phyloP scores from a whole-genome alignment of 2,113 vertebrate genomes.

The Etheostoma spectabile region DNA sequence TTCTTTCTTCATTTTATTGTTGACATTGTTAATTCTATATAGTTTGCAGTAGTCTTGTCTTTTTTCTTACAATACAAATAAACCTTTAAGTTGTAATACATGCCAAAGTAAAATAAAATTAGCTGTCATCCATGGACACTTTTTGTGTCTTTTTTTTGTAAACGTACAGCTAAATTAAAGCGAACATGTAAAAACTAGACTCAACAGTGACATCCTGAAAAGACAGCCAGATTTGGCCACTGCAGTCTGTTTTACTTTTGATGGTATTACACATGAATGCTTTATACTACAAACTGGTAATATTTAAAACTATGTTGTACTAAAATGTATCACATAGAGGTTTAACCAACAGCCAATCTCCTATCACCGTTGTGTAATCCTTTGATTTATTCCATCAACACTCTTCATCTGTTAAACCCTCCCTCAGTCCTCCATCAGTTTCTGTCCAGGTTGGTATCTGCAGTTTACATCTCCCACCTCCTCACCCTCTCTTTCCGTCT shows the following conservation, averaged over 20 bases:
- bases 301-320: neutral
- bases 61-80: neutral
- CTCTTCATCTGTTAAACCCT: neutral
- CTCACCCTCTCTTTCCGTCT: neutral
- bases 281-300: neutral
- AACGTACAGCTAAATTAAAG: neutral
- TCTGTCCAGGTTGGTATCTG: neutral
- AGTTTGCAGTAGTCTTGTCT: neutral
- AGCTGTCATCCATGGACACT: neutral
- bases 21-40: neutral
- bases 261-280: neutral
- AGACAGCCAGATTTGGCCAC: neutral
- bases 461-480: neutral
- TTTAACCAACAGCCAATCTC: neutral
- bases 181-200: neutral
- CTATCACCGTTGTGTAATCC: neutral
- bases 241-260: neutral
- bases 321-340: no score
- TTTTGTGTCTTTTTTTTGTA: neutral
- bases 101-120: neutral
- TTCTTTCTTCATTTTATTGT: neutral
- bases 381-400: neutral
- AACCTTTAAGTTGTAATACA: neutral
- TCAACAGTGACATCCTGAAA: slow-evolving; percentile 17
- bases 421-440: neutral